Percentiles rank a stretch among this genome's conserved stretches.
These are phyloP conservation scores for Meriones unguiculatus DNA, from an alignment of 2,113 vertebrate species.

Conservation along the genomic window DNA sequence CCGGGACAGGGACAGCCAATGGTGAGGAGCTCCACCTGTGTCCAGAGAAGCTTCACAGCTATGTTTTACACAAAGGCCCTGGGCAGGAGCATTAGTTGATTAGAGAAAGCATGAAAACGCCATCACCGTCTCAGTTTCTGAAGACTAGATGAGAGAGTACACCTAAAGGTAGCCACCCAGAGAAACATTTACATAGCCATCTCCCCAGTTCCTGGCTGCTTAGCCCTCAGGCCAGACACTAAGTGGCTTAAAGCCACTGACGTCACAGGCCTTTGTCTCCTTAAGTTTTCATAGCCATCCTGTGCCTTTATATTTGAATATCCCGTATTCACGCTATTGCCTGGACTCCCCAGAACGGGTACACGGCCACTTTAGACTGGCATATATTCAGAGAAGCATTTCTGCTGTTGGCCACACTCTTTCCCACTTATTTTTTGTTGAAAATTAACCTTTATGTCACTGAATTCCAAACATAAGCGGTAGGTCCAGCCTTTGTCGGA, in stretches of 20 bases:
- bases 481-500: background rate
- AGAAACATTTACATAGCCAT: background rate
- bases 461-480: background rate
- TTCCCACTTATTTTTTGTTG: background rate
- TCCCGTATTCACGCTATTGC: fast-evolving
- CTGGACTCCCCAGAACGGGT: background rate
- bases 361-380: background rate
- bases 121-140: background rate
- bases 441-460: background rate
- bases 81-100: background rate
- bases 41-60: fast-evolving
- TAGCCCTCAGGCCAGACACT: background rate
- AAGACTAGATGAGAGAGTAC: background rate
- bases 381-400: background rate
- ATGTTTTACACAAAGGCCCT: background rate
- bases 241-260: background rate
- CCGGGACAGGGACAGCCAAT: background rate
- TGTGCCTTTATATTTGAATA: fast-evolving
- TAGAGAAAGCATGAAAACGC: background rate
- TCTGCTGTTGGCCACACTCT: too few relatives aligned
- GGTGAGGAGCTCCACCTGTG: fast-evolving
- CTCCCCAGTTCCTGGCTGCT: background rate
- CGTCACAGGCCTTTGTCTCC: background rate
- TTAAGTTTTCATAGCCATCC: background rate
- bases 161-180: background rate